phyloP scores from a whole-genome alignment of 2,888 invertebrate genomes.

The Sturmia bella region DNA sequence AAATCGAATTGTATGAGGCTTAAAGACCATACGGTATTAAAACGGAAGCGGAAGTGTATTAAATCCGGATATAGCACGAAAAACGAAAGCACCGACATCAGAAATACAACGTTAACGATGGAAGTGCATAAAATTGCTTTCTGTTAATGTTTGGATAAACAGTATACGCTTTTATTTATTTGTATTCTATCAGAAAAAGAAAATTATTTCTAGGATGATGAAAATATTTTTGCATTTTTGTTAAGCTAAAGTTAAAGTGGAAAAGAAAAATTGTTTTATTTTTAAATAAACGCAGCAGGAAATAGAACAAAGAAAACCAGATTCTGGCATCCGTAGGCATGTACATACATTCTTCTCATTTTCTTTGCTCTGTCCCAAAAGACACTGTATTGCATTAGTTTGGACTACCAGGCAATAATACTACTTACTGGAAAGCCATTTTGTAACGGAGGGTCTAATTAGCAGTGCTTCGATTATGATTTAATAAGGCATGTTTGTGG shows the following conservation, averaged over 20 bases:
- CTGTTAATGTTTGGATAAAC: constrained; percentile 28
- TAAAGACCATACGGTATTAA: constrained; percentile 65
- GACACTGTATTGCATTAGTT: no score
- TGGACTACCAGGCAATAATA: no score
- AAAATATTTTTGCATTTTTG: neutral
- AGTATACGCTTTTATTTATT: constrained; percentile 28
- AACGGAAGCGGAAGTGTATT: constrained; percentile 70
- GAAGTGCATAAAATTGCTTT: constrained; percentile 24
- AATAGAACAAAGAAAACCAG: no score
- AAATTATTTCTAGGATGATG: constrained; percentile 1
- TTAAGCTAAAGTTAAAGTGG: constrained; percentile 22
- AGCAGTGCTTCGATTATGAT: no score
- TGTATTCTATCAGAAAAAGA: constrained; percentile 23
- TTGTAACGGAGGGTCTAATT: no score
- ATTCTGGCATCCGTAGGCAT: no score
- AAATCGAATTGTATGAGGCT: constrained; percentile 47
- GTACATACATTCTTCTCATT: no score
- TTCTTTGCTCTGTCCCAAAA: no score
- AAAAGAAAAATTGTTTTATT: constrained; percentile 44
- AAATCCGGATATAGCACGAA: constrained; percentile 69
- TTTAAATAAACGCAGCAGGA: no score
- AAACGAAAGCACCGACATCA: constrained; percentile 50
- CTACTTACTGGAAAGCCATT: no score
- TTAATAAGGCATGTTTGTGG: no score
- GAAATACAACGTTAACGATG: constrained; percentile 28